Evolutionary conservation across 2,888 invertebrate genomes (phyloP).

Genomic region (Chrysopilus asiliformis): DNA sequence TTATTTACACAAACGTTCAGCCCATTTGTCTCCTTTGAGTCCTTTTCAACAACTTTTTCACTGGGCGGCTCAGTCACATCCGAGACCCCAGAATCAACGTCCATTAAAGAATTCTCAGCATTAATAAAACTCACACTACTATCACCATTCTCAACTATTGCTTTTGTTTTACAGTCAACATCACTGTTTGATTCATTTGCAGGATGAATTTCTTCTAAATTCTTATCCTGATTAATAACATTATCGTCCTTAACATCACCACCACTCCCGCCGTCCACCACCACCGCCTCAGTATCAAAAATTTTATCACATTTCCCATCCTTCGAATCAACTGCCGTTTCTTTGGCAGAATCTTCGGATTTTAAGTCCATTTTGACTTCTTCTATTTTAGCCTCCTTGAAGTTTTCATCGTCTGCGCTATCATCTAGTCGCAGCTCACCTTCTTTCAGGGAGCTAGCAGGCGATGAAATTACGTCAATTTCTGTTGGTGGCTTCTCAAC

Average conservation of each 20-base stretch:
- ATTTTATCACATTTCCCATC: conserved; percentile 1
- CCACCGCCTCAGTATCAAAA: not conserved
- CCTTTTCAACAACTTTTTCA: conserved; percentile 1
- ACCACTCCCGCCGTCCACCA: not conserved
- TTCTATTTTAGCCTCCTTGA: not conserved
- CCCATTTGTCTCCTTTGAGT: conserved; percentile 7
- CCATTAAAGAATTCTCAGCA: conserved; percentile 1
- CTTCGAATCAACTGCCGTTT: conserved; percentile 1
- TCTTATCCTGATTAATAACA: not conserved
- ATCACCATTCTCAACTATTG: not conserved
- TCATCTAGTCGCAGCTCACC: not conserved
- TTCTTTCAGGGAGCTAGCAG: not conserved
- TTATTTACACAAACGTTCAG: not conserved
- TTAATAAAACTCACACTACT: not conserved
- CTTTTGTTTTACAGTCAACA: too few species aligned
- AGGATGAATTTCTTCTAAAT: not conserved
- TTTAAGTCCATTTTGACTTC: not conserved
- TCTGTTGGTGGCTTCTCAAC: too few species aligned
- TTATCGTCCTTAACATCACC: not conserved
- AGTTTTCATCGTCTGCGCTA: not conserved
- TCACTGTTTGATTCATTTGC: too few species aligned
- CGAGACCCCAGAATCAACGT: conserved; percentile 7
- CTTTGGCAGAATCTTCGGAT: not conserved
- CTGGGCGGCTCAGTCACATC: conserved; percentile 4
- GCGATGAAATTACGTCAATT: conserved; percentile 3